A percentile compares a stretch with the other conserved stretches of the same genome.
Evolutionary conservation across 2,888 invertebrate species (phyloP).

Genomic region (Malthinus flaveolus): DNA sequence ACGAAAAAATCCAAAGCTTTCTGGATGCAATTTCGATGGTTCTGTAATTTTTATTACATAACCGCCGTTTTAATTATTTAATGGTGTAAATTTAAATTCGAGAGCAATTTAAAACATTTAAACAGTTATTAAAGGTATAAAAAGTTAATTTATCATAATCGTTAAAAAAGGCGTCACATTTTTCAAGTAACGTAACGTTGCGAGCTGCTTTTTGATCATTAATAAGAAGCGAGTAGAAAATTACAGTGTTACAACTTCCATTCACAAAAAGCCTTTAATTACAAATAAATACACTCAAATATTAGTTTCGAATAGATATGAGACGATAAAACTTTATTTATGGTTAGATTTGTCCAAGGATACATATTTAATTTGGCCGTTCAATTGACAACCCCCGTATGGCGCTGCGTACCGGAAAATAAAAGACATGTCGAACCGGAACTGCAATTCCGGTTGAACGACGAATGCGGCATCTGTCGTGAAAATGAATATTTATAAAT

Average conservation of each 20-base stretch:
- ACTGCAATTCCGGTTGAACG: constrained; percentile 54
- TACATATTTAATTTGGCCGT: constrained; percentile 48
- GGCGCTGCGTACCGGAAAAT: constrained; percentile 46
- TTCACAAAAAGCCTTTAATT: constrained; percentile 39
- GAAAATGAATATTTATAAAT: constrained; percentile 47
- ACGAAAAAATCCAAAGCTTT: too few species aligned
- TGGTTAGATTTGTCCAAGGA: constrained; percentile 41
- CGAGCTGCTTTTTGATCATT: too few species aligned
- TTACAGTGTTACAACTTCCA: constrained; percentile 30
- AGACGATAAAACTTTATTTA: constrained; percentile 42
- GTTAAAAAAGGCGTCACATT: too few species aligned
- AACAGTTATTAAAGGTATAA: too few species aligned
- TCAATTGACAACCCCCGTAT: constrained; percentile 48
- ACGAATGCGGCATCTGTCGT: constrained; percentile 43
- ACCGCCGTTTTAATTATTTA: too few species aligned
- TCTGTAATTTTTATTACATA: too few species aligned
- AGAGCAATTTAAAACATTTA: too few species aligned
- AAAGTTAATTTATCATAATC: too few species aligned
- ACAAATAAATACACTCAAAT: constrained; percentile 40
- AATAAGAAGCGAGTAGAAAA: constrained; percentile 25
- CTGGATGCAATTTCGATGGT: too few species aligned
- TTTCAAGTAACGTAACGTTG: too few species aligned
- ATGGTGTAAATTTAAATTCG: too few species aligned
- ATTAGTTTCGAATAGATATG: constrained; percentile 42
- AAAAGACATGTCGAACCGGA: constrained; percentile 51